phyloP scores from a whole-genome alignment of 2,113 vertebrate genomes.

The Noctilio leporinus region DNA sequence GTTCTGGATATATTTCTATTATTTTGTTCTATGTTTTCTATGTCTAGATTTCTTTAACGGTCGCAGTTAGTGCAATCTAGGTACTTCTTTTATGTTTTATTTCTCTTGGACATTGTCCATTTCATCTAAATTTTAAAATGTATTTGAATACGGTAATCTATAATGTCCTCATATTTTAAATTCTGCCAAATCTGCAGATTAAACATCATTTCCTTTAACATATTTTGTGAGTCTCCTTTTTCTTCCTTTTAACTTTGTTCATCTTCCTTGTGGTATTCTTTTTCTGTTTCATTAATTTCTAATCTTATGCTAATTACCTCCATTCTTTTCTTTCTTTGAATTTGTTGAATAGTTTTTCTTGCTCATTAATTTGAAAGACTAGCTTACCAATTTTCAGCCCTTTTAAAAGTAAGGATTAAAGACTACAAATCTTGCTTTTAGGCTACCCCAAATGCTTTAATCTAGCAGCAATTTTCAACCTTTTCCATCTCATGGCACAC shows the following conservation, averaged over 20 bases:
- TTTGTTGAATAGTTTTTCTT: background rate
- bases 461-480: background rate
- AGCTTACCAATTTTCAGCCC: background rate
- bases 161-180: background rate
- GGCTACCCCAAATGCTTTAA: background rate
- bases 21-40: background rate
- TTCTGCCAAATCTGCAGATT: background rate
- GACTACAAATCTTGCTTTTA: background rate
- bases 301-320: background rate
- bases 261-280: background rate
- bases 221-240: background rate
- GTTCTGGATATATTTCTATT: background rate
- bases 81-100: background rate
- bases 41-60: background rate
- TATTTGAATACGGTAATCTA: background rate
- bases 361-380: background rate
- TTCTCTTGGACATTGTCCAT: background rate
- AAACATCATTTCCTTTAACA: background rate
- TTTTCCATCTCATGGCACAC: no score
- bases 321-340: background rate
- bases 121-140: background rate
- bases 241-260: background rate
- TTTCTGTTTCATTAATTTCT: slow-evolving; percentile 8
- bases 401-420: background rate
- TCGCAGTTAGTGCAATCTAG: background rate